Evolutionary conservation across 92 coral and sea anemone species (phyloP).

Genomic region (Zoanthus gigantus): DNA sequence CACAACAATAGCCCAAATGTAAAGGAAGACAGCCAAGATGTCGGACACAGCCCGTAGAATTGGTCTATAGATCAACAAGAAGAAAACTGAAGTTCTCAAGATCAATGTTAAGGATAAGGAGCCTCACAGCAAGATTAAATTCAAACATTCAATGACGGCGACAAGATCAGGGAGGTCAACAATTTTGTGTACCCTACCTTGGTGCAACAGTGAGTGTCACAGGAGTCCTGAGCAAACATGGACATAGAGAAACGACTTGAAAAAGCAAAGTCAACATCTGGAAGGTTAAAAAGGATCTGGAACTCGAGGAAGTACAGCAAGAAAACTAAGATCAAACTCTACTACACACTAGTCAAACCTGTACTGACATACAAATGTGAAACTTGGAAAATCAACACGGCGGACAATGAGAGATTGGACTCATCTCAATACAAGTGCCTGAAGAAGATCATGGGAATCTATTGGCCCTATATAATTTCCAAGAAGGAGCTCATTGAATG

Average conservation of each 20-base stretch:
- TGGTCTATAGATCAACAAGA: constrained; percentile 2
- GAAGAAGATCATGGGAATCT: too few species aligned
- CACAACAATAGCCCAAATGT: not conserved
- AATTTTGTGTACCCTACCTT: not conserved
- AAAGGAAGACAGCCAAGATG: constrained; percentile 15
- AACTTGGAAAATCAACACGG: not conserved
- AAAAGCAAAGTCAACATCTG: not conserved
- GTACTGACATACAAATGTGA: not conserved
- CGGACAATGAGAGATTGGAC: not conserved
- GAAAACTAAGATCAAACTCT: too few species aligned
- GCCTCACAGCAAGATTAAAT: not conserved
- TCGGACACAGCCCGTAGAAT: not conserved
- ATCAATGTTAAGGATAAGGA: not conserved
- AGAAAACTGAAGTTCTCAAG: not conserved
- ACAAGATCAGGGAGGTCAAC: constrained; percentile 7
- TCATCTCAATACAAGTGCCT: too few species aligned
- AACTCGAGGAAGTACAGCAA: not conserved
- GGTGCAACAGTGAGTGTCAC: constrained; percentile 24
- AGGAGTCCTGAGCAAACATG: not conserved
- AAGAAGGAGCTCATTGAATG: too few species aligned
- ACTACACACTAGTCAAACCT: not conserved
- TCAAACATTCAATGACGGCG: too few species aligned
- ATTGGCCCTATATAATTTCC: too few species aligned
- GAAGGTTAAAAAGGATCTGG: not conserved
- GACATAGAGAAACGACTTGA: not conserved